Percentiles rank a stretch among this genome's conserved stretches.
phyloP scores from a whole-genome alignment of 2,888 invertebrate species.

The Scelioninae gen. 1 region DNA sequence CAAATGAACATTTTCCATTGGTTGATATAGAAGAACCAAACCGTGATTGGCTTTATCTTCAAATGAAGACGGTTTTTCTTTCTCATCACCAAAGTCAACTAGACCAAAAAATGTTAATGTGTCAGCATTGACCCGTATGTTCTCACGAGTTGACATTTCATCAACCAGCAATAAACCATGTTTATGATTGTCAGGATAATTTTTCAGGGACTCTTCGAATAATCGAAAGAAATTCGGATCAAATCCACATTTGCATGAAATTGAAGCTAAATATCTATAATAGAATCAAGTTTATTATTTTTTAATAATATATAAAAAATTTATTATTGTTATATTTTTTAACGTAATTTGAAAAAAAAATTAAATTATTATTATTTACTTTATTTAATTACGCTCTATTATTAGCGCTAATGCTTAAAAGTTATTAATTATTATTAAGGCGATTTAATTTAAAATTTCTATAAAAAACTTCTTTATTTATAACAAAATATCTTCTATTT shows the following conservation, averaged over 20 bases:
- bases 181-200: background rate
- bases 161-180: constrained; percentile 14
- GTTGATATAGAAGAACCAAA: constrained; percentile 59
- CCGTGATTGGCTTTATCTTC: constrained; percentile 19
- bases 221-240: constrained; percentile 48
- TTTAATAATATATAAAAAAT: no score
- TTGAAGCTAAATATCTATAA: constrained; percentile 9
- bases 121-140: background rate
- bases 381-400: no score
- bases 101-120: constrained; percentile 22
- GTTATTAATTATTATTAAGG: no score
- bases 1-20: constrained; percentile 60
- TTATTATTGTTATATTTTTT: no score
- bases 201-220: constrained; percentile 22
- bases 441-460: no score
- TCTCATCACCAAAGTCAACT: constrained; percentile 22
- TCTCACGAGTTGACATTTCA: constrained; percentile 11
- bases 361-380: no score
- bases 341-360: no score
- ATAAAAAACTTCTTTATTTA: no score
- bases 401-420: no score
- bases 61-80: background rate
- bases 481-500: no score
- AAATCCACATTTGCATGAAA: constrained; percentile 45
- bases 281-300: no score